Base-by-base conservation (phyloP, 2,888 invertebrate species). In the Barypeithes pellucidus region DNA sequence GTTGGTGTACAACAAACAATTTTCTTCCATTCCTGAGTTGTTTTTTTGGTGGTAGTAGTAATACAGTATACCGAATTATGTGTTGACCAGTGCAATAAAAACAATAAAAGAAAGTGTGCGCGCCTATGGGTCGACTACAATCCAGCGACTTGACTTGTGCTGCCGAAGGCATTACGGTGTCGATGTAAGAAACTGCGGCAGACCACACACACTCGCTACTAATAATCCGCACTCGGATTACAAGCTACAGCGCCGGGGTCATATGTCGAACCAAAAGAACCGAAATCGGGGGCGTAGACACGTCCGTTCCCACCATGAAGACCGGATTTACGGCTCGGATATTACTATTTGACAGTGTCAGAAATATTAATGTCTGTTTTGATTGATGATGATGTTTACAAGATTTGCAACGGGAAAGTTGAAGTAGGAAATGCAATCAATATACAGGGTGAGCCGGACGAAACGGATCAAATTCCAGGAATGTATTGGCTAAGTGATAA, bases 181-280 rank as follows among this genome's bases (percentile, higher is more conserved):
- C 50, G 47, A 68, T 45, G 60, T 68, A 61, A 36, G 50, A 50
- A 61, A 60, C 68, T 68, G 68, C 60, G 59, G 68, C 61, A 60
- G 61, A 60, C 60, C 68, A 68, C 68, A 68, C 68, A 61, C 60
- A 68, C 50, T 68, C 60, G 52, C 68, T 68, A 68, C 60, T 68
- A 68, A 67, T 67, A 59, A 67, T 60, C 50, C 50, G 41, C 60
- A 61, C 60, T 68, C 52, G 45, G 68, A 61, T 68, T 68, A 68
- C 68, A 33, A 22, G 60, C 52, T 29, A 66, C 33, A 66, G 54
- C 52, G 54, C 66, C 66, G 54, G 66, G 52, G 60, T 59, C 68
- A 68, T 68, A 59, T 68, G 60, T 68, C 68, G 68, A 36, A 68
- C 36, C 60, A 60, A 59, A 68, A 68, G 68, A 47, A 60, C 60